These are phyloP conservation scores for Drosophila subquinaria DNA, from an alignment of 2,888 invertebrate species.

Conservation along the genomic window DNA sequence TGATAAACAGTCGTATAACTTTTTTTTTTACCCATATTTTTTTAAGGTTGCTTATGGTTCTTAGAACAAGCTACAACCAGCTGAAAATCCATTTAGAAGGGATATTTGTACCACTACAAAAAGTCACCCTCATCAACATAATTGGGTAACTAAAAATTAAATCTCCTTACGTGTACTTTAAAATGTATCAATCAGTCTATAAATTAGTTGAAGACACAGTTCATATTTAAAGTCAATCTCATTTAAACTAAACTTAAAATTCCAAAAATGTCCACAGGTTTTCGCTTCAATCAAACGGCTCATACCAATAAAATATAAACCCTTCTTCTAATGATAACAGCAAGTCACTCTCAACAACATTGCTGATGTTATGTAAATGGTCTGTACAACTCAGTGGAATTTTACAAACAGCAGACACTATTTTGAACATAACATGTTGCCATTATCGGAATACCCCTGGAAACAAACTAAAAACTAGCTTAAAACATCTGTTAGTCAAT, in stretches of 20 bases:
- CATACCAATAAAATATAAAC: background rate
- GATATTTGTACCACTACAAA: no score
- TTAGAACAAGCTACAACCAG: no score
- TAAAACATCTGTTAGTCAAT: slow-evolving; percentile 4
- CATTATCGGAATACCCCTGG: slow-evolving; percentile 2
- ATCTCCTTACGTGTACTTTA: no score
- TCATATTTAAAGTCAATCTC: background rate
- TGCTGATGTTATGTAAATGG: background rate
- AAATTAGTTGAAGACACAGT: background rate
- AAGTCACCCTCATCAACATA: no score
- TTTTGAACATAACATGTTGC: background rate
- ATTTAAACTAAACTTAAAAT: background rate
- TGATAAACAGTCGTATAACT: no score
- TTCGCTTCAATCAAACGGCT: background rate
- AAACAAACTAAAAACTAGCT: slow-evolving; percentile 5
- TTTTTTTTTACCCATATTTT: no score
- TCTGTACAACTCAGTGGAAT: background rate
- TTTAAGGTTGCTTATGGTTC: no score
- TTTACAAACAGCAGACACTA: background rate
- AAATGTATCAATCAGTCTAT: background rate
- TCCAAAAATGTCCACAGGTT: background rate
- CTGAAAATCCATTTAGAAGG: no score
- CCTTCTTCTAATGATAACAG: background rate
- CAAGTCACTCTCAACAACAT: background rate
- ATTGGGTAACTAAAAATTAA: no score